phyloP scores from a whole-genome alignment of 2,888 invertebrate species.

The Boloria selene region DNA sequence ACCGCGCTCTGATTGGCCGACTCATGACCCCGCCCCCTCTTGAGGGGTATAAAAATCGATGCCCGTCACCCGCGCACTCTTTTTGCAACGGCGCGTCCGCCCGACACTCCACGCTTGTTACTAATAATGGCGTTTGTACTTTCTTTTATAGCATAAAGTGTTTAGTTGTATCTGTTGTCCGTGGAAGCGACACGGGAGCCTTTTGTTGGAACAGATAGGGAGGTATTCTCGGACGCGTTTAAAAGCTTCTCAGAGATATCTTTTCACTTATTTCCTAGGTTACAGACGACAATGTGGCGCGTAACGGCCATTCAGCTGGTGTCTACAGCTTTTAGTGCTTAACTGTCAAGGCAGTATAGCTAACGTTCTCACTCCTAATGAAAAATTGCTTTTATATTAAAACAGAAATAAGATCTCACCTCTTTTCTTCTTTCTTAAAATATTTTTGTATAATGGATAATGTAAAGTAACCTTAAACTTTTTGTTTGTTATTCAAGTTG shows the following conservation, averaged over 20 bases:
- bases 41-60: conserved; percentile 80
- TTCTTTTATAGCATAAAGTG: conserved; percentile 75
- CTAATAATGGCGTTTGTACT: conserved; percentile 77
- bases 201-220: conserved; percentile 68
- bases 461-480: background rate
- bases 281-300: conserved; percentile 45
- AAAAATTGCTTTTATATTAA: conserved; percentile 29
- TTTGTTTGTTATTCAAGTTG: too few relatives aligned
- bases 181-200: conserved; percentile 67
- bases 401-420: conserved; percentile 18
- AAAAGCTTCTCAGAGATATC: conserved; percentile 61
- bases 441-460: conserved; percentile 3
- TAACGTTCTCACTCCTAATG: conserved; percentile 35
- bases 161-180: conserved; percentile 77
- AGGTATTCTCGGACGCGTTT: conserved; percentile 62
- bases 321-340: conserved; percentile 45
- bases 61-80: conserved; percentile 61
- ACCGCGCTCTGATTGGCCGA: conserved; percentile 75
- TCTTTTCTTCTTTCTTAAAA: conserved; percentile 10
- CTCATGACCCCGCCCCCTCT: conserved; percentile 72
- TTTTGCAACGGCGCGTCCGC: conserved; percentile 70
- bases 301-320: conserved; percentile 49
- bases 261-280: conserved; percentile 63
- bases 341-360: conserved; percentile 45
- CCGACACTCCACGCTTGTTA: conserved; percentile 73